Base-by-base conservation (phyloP, 1,140 invertebrate genomes). In the Conopomorpha cramerella region DNA sequence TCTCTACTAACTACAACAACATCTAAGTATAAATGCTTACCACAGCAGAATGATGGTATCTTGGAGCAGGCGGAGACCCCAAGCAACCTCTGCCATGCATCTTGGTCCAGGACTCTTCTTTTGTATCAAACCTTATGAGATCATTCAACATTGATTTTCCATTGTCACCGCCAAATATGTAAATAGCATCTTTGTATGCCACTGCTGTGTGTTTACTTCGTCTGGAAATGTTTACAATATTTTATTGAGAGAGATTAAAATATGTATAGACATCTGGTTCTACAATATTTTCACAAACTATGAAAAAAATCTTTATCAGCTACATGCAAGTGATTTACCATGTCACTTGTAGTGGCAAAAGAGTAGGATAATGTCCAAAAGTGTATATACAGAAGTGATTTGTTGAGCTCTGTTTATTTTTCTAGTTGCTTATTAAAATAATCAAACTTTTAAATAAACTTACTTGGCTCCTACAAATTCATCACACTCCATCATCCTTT, bases 91-190 rank as follows among this genome's bases (percentile, higher is more conserved):
- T n/a, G n/a, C n/a, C n/a, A n/a, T n/a, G n/a, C 7, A 92, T 92
- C 46, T 93, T 77, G 15, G 92, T 93, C 95, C 95, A 98, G 0
- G 93, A 96, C 58, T 93, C 95, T 64, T 97, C 94, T 63, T 93
- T 95, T 0, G 95, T 92, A 70, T 96, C 94, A 79, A 96, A 97
- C 23, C 93, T 78, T 12, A 98, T 81, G 4, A 97, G 77, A 77
- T 98, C 95, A 80, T 97, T 97, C 8, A 97, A 70, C 95, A 98
- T 98, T 46, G 84, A 91, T 71, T 93, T 96, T 12, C 95, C 94
- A 82, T 97, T 96, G 56, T 98, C 95, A 34, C 95, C 95, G 12
- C 95, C 95, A 82, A 98, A 97, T 0, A 96, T 93, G 77, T 96
- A 97, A 41, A 98, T 91, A 10, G 93, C 92, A 81, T 96, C 93